Conservation (phyloP, 2,797 vertebrate genomes). For the Gambelia wislizenii region DNA sequence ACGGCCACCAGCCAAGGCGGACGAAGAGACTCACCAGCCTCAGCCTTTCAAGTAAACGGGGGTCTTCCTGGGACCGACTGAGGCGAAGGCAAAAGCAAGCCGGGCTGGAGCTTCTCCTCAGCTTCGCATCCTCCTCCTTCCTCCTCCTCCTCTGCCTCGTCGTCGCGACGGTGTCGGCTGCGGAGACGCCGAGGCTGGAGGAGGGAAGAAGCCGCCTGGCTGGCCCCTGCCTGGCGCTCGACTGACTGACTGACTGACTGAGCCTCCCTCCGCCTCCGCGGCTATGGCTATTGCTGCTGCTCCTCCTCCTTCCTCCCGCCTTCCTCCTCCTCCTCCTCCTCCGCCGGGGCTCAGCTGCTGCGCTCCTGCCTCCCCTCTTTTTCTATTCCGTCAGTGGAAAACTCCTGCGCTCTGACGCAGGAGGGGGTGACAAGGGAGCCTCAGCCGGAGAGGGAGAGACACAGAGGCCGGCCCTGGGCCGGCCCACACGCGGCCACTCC, state of each 20-base stretch:
- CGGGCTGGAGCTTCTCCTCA: no score
- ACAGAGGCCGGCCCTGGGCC: background rate
- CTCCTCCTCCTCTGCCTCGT: no score
- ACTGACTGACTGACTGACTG: background rate
- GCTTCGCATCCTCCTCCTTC: no score
- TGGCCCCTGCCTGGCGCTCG: slow-evolving; percentile 2
- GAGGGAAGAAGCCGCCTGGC: background rate
- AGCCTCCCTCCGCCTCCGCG: background rate
- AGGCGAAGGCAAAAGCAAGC: no score
- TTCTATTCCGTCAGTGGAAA: slow-evolving; percentile 94
- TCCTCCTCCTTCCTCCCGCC: background rate
- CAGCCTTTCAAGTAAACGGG: no score
- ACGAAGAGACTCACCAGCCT: slow-evolving; percentile 12
- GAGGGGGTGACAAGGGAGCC: slow-evolving; percentile 50
- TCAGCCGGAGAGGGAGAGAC: background rate
- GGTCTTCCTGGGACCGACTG: no score
- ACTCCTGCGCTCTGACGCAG: slow-evolving; percentile 84
- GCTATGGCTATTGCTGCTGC: no score
- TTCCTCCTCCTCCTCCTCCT: slow-evolving; percentile 18
- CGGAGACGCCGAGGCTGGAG: no score
- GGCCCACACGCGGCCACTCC: slow-evolving; percentile 19
- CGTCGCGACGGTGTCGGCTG: no score
- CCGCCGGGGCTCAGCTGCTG: slow-evolving; percentile 43
- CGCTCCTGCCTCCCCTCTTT: slow-evolving; percentile 36
- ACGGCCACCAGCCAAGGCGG: background rate